Conservation (phyloP, 1,140 invertebrate genomes). For the Drosophila takahashii region DNA sequence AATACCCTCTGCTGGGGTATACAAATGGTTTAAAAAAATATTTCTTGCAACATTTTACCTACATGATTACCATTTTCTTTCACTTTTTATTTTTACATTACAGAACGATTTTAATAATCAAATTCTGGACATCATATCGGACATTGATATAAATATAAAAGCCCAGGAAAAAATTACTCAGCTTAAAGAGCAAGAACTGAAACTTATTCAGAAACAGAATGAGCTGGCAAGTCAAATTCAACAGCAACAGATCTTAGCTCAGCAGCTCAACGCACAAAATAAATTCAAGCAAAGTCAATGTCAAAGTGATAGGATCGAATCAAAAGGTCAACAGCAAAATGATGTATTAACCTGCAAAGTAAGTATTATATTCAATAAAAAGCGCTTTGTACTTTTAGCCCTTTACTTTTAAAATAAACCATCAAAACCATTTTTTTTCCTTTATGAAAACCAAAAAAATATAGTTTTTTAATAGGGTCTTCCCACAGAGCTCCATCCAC, state of each 20-base stretch:
- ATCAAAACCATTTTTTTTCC: no score
- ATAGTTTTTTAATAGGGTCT: no score
- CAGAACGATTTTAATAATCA: constrained; percentile 87
- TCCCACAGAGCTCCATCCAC: no score
- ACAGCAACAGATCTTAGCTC: constrained; percentile 66
- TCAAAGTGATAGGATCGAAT: constrained; percentile 3
- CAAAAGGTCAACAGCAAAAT: constrained; percentile 2
- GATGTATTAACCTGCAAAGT: background rate
- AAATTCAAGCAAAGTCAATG: constrained; percentile 36
- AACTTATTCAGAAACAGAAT: constrained; percentile 70
- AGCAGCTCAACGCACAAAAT: constrained; percentile 62
- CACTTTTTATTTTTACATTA: background rate
- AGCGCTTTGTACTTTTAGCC: no score
- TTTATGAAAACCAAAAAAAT: no score
- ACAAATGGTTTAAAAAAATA: no score
- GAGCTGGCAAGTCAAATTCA: constrained; percentile 66
- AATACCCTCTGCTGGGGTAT: no score
- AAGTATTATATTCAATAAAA: background rate
- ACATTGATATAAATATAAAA: constrained; percentile 86
- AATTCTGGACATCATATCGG: constrained; percentile 87
- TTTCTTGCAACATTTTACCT: no score
- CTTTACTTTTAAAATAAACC: no score
- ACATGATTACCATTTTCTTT: background rate
- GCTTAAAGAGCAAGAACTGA: constrained; percentile 65
- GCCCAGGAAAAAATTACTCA: constrained; percentile 74